Base-by-base conservation (phyloP, 2,888 invertebrate species). In the Herminia tarsipennalis region DNA sequence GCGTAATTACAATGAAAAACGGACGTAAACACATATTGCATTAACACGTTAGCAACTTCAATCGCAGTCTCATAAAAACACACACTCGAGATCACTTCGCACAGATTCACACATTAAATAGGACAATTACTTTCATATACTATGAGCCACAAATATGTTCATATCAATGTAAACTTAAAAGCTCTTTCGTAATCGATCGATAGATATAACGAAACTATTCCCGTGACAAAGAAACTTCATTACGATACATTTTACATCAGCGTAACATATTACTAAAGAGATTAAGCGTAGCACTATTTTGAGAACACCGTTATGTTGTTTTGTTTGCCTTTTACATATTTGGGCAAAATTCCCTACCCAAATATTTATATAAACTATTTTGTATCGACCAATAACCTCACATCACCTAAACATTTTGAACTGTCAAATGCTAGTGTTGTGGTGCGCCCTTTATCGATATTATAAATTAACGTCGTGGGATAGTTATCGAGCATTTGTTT, bases 131-230 rank as follows among this genome's bases (percentile, higher is more conserved):
- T 39, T 43, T n/a, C n/a, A 53, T 35, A 29, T 24, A 47, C 29
- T 50, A 32, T 32, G 57, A 32, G 35, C 41, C 42, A 38, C 39
- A 47, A 39, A 32, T 44, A 48, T 50, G 20, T 49, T 24, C 18
- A 38, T 38, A 74, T 66, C 57, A 72, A 70, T 62, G 60, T 71
- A 67, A 76, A 75, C 73, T 70, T 69, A 77, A 78, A 76, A 71
- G 80, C 79, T 86, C 80, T 90, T 88, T 88, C 90, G 87, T 90
- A 91, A 90, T 80, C 89, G 88, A 91, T 91, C 90, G 86, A 91
- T 91, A 88, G 73, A 75, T 78, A 42, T 63, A 81, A 66, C 74
- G 76, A 86, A 88, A 86, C 83, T 86, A 86, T 81, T 54, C 43
- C 72, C 73, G 81, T 83, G 83, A 91, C 90, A 91, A 91, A 90